These are phyloP conservation scores for Tubulanus polymorphus DNA, from an alignment of 2,888 invertebrate species.

Conservation along the genomic window DNA sequence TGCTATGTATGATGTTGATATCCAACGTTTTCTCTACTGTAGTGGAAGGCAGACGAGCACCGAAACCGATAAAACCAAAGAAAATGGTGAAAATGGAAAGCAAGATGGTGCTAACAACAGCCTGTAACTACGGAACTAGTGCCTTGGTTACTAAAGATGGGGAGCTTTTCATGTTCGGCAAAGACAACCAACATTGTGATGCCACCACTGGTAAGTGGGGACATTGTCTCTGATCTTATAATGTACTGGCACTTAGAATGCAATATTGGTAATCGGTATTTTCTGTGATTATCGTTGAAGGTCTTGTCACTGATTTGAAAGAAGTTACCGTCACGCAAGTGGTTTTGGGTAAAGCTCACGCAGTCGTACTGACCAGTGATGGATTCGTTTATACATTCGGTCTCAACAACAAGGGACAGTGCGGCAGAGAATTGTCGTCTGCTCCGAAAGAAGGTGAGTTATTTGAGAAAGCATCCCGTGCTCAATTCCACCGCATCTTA, in stretches of 20 bases:
- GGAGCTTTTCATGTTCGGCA: constrained; percentile 87
- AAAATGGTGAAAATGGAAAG: constrained; percentile 87
- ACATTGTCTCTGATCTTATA: not conserved
- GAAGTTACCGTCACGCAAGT: constrained; percentile 71
- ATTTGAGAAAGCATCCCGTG: too few species aligned
- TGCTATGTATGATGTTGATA: too few species aligned
- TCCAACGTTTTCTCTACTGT: constrained; percentile 12
- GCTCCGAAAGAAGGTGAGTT: constrained; percentile 55
- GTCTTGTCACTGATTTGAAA: constrained; percentile 71
- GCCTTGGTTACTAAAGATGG: constrained; percentile 89
- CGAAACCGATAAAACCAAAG: constrained; percentile 87
- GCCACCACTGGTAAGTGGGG: constrained; percentile 58
- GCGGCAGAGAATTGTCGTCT: constrained; percentile 70
- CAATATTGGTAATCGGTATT: not conserved
- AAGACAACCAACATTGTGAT: constrained; percentile 62
- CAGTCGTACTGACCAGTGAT: constrained; percentile 79
- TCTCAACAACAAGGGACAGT: constrained; percentile 96
- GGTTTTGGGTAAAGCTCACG: constrained; percentile 91
- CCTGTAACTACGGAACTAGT: constrained; percentile 92
- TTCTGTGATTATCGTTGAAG: too few species aligned
- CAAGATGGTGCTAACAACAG: constrained; percentile 74
- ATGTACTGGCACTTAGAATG: not conserved
- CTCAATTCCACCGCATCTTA: too few species aligned
- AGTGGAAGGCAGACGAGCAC: constrained; percentile 65
- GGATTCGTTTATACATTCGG: constrained; percentile 94